Evolutionary conservation across 2,888 invertebrate genomes (phyloP).

Genomic region (Limnephilus auricula): DNA sequence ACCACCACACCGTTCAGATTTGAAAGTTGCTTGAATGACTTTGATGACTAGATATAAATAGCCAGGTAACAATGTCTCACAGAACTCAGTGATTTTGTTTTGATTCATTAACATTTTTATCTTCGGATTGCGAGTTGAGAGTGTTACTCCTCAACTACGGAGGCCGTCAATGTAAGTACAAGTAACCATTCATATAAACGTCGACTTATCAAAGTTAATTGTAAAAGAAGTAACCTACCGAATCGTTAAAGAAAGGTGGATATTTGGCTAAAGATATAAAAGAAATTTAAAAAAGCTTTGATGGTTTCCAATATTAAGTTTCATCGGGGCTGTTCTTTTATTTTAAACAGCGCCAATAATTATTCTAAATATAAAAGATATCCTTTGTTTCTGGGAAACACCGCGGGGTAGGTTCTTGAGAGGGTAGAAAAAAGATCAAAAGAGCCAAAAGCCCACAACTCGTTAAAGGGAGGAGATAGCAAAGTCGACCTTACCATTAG

Average conservation of each 20-base stretch:
- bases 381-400: not conserved
- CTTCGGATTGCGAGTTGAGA: too few species aligned
- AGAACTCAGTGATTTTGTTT: too few species aligned
- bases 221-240: not conserved
- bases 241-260: not conserved
- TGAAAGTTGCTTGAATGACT: too few species aligned
- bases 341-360: not conserved
- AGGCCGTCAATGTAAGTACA: too few species aligned
- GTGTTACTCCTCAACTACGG: too few species aligned
- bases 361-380: not conserved
- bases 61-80: too few species aligned
- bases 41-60: too few species aligned
- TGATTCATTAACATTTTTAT: too few species aligned
- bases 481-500: slow-evolving; percentile 62
- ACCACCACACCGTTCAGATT: too few species aligned
- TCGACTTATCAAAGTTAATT: not conserved
- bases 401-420: not conserved
- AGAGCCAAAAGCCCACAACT: slow-evolving; percentile 47
- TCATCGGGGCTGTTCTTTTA: not conserved
- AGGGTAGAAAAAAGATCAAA: slow-evolving; percentile 8
- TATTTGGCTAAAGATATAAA: not conserved
- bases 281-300: not conserved
- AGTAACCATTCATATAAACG: not conserved
- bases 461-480: slow-evolving; percentile 60
- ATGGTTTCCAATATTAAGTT: not conserved